Percentiles rank a stretch among this genome's conserved stretches.
Evolutionary conservation across 2,797 vertebrate genomes (phyloP).

Genomic region (Phrynocephalus guinanensis): DNA sequence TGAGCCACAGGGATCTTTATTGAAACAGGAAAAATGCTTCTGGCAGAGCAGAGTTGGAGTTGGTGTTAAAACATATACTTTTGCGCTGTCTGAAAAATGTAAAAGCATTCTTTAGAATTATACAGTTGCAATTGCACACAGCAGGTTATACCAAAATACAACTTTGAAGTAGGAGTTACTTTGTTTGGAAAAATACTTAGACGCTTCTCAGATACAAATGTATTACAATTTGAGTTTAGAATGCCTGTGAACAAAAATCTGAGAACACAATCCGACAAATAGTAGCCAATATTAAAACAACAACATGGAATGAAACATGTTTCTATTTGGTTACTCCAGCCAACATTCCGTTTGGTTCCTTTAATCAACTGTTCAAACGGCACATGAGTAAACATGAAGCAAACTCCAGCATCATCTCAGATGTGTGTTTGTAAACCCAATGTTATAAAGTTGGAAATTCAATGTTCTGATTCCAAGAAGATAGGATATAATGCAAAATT

Average conservation of each 20-base stretch:
- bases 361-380: not conserved
- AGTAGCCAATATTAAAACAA: not conserved
- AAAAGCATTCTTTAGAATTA: constrained; percentile 18
- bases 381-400: not conserved
- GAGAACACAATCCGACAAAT: not conserved
- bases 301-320: not conserved
- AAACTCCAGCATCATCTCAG: not conserved
- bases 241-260: not conserved
- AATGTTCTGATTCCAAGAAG: not conserved
- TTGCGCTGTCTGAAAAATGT: constrained; percentile 2
- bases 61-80: constrained; percentile 13
- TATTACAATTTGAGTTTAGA: not conserved
- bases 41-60: not conserved
- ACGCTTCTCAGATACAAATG: not conserved
- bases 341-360: not conserved
- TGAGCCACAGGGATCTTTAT: constrained; percentile 18
- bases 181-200: not conserved
- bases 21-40: constrained; percentile 19
- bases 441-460: not conserved
- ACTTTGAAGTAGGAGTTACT: not conserved
- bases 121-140: not conserved
- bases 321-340: not conserved
- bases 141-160: constrained; percentile 6
- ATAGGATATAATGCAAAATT: not conserved
- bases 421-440: not conserved